These are phyloP conservation scores for Australoheros scitulus DNA, from an alignment of 2,113 vertebrate genomes.

Conservation along the genomic window DNA sequence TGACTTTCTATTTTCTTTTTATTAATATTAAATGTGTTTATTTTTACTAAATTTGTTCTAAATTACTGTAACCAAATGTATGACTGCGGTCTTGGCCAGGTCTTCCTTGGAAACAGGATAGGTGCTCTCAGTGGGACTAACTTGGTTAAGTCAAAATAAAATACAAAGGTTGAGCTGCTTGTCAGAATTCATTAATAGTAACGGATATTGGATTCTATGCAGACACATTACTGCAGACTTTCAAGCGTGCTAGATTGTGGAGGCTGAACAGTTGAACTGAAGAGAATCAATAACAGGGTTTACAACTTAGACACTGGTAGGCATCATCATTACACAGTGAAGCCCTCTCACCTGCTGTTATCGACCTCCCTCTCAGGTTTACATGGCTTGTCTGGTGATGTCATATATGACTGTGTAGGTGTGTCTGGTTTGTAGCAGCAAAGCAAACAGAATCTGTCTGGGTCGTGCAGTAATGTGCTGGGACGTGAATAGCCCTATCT, in stretches of 20 bases:
- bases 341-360: conserved; percentile 77
- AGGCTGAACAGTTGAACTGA: conserved; percentile 63
- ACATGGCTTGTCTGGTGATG: conserved; percentile 69
- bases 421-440: conserved; percentile 65
- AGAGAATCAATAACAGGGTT: conserved; percentile 77
- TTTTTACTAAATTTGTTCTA: conserved; percentile 47
- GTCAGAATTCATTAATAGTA: conserved; percentile 67
- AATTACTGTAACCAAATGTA: conserved; percentile 50
- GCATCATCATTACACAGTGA: conserved; percentile 75
- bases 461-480: conserved; percentile 67
- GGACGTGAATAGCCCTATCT: conserved; percentile 67
- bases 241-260: conserved; percentile 51
- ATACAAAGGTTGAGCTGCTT: conserved; percentile 61
- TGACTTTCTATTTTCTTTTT: conserved; percentile 7
- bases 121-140: conserved; percentile 49
- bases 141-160: conserved; percentile 59
- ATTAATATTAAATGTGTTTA: conserved; percentile 46
- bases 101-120: conserved; percentile 58
- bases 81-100: conserved; percentile 21
- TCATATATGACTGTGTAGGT: conserved; percentile 51
- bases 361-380: conserved; percentile 70
- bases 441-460: conserved; percentile 75
- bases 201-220: conserved; percentile 64
- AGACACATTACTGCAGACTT: conserved; percentile 66
- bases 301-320: conserved; percentile 77